Evolutionary conservation across 2,888 invertebrate genomes (phyloP), one percentile per base, ranked within the genome.

Genomic region (Erebia palarica): DNA sequence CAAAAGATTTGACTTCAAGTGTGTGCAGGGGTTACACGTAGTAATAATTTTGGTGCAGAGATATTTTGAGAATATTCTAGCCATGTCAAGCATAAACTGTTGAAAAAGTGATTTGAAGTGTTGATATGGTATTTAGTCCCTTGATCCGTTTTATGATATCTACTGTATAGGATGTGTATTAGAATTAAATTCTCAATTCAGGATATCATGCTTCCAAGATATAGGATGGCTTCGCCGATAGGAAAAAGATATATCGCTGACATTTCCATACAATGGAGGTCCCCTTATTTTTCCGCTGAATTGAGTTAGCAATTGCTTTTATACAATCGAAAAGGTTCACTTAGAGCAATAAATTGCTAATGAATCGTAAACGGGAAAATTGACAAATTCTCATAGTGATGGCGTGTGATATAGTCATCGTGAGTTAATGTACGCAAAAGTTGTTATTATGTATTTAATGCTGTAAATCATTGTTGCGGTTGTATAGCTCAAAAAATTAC

Each of bases 231-330:
- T 55, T 21, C 8, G 21, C 18, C 21, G 13, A 13, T 27, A 14
- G 57, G 21, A 18, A 27, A 21, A 61, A 51, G 42, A 68, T 21
- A 53, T 53, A 63, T 60, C 44, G 18, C 61, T 68, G 68, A 61
- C 61, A 63, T 55, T 68, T 63, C 18, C 42, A 61, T 44, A 63
- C 53, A 68, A 68, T 55, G 16, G 68, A n/a, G n/a, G 11, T 21
- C 14, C 63, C 63, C 18, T 63, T 63, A 63, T 63, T 49, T 63
- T 63, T 63, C 63, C 63, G 47, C 63, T 49, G 49, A 63, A 63
- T 49, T 49, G 63, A 63, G 63, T 63, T 49, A 63, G 18, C 47
- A 63, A 63, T 63, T 63, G 63, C 18, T 63, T 44, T 21, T 49
- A 61, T 49, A 63, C 61, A 63, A 44, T 61, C 18, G 49, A 21